These are phyloP conservation scores for Notospermus geniculatus DNA, from an alignment of 1,140 invertebrate genomes.

Conservation along the genomic window DNA sequence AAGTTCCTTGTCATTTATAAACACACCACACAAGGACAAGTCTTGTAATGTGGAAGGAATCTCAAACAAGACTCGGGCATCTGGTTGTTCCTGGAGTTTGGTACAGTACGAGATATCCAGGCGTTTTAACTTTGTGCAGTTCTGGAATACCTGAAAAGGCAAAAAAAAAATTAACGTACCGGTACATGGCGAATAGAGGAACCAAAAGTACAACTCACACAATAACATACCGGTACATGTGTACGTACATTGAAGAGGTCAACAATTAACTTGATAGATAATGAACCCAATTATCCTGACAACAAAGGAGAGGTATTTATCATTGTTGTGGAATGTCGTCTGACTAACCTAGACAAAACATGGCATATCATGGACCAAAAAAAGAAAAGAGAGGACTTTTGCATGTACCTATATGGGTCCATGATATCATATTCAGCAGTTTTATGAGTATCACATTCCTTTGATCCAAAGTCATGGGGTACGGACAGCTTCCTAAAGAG, in stretches of 20 bases:
- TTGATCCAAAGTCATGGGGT: no score
- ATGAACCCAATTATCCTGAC: not conserved
- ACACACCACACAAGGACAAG: slow-evolving; percentile 43
- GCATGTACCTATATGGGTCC: no score
- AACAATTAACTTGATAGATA: no score
- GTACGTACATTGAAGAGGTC: not conserved
- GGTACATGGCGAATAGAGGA: no score
- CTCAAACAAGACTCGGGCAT: slow-evolving; percentile 37
- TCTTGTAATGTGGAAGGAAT: slow-evolving; percentile 38
- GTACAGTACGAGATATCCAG: slow-evolving; percentile 49
- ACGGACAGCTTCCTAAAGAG: no score
- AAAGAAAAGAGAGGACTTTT: no score
- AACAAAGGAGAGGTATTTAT: not conserved
- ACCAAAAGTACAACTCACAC: not conserved
- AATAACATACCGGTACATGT: not conserved
- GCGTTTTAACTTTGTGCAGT: slow-evolving; percentile 33
- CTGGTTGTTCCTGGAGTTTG: slow-evolving; percentile 27
- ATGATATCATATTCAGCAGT: no score
- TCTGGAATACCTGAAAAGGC: slow-evolving; percentile 40
- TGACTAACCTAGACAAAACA: no score
- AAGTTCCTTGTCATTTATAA: slow-evolving; percentile 35
- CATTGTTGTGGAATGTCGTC: not conserved
- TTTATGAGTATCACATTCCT: no score
- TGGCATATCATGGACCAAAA: no score
- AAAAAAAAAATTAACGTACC: no score